Conservation (phyloP, 30 jellyfish, hydroid and myxozoan genomes). For the Sanderia malayensis region DNA sequence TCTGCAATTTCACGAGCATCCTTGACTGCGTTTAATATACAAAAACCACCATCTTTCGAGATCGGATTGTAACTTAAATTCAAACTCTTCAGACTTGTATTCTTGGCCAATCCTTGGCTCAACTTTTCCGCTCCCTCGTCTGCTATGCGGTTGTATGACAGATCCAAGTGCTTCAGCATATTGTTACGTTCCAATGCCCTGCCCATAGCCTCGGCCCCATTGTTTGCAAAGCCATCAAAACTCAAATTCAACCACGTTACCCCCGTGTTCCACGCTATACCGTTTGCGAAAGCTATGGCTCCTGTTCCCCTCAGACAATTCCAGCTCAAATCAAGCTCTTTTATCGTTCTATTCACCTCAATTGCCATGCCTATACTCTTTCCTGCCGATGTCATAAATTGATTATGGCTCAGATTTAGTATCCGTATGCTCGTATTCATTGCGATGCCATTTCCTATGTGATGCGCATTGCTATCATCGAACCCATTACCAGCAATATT, state of each 20-base stretch:
- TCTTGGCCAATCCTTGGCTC: slow-evolving; percentile 22
- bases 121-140: slow-evolving; percentile 18
- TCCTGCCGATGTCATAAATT: slow-evolving; percentile 48
- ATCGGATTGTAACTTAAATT: slow-evolving; percentile 40
- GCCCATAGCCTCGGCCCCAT: slow-evolving; percentile 66
- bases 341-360: slow-evolving; percentile 25
- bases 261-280: slow-evolving; percentile 38
- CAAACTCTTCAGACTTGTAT: slow-evolving; percentile 9
- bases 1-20: neutral
- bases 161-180: slow-evolving; percentile 18
- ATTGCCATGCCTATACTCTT: slow-evolving; percentile 30
- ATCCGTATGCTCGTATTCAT: slow-evolving; percentile 8
- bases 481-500: slow-evolving; percentile 41
- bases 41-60: slow-evolving; percentile 12
- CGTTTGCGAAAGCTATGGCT: slow-evolving; percentile 43
- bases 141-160: slow-evolving; percentile 26
- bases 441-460: slow-evolving; percentile 28
- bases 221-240: slow-evolving; percentile 67
- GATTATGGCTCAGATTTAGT: slow-evolving; percentile 50
- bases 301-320: slow-evolving; percentile 55
- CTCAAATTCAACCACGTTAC: slow-evolving; percentile 19
- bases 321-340: slow-evolving; percentile 67
- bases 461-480: slow-evolving; percentile 32
- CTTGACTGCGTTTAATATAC: slow-evolving; percentile 11
- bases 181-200: slow-evolving; percentile 30